A percentile compares a stretch with the other conserved stretches of the same genome.
Evolutionary conservation across 2,888 invertebrate genomes (phyloP).

Genomic region (Leucophenga montana): DNA sequence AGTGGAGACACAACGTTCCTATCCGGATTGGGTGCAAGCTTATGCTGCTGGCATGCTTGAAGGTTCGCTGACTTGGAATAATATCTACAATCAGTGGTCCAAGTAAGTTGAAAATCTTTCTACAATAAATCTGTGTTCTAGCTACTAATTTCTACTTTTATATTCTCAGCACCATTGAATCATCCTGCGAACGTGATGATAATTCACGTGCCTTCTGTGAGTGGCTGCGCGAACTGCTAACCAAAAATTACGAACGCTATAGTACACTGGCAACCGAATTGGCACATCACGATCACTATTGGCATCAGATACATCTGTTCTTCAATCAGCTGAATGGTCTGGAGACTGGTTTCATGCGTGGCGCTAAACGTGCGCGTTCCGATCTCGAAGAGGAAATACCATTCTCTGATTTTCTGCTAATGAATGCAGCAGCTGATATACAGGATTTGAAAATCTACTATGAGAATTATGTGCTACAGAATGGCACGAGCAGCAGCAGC

Average conservation of each 20-base stretch:
- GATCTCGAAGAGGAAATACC: constrained; percentile 77
- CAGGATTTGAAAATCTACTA: constrained; percentile 75
- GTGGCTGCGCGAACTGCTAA: constrained; percentile 75
- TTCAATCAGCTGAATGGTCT: constrained; percentile 86
- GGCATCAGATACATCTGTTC: constrained; percentile 88
- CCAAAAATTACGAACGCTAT: constrained; percentile 79
- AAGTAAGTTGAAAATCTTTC: constrained; percentile 74
- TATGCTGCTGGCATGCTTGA: constrained; percentile 90
- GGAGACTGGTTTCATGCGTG: constrained; percentile 82
- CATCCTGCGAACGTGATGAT: constrained; percentile 71
- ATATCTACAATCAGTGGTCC: constrained; percentile 85
- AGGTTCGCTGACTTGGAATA: constrained; percentile 85
- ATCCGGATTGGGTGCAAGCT: constrained; percentile 86
- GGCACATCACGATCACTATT: constrained; percentile 77
- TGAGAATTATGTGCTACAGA: constrained; percentile 66
- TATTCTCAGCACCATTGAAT: constrained; percentile 71
- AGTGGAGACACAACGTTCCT: constrained; percentile 82
- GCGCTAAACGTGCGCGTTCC: constrained; percentile 78
- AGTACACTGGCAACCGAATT: constrained; percentile 80
- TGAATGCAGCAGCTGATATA: constrained; percentile 85
- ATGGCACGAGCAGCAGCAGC: constrained; percentile 31
- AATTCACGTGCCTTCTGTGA: constrained; percentile 70
- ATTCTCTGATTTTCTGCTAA: constrained; percentile 80
- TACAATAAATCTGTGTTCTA: background rate
- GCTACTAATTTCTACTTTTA: constrained; percentile 14